A percentile compares a stretch with the other conserved stretches of the same genome.
Evolutionary conservation across 92 coral and sea anemone species (phyloP).

Genomic region (Palythoa caribaeorum): DNA sequence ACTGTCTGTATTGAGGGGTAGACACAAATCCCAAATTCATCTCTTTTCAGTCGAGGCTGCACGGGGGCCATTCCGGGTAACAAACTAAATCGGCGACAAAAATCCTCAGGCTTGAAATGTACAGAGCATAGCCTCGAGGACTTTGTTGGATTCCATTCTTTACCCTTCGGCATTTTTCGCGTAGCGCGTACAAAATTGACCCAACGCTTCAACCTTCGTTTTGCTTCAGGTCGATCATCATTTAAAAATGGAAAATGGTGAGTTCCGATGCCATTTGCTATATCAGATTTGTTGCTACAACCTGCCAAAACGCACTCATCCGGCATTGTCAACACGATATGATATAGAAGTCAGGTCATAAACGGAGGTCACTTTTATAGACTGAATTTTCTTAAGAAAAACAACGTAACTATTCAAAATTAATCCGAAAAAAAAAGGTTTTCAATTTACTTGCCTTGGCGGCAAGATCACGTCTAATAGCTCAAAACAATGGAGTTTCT

Average conservation of each 20-base stretch:
- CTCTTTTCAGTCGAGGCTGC: neutral
- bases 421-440: neutral
- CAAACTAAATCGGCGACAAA: conserved; percentile 4
- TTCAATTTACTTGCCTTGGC: neutral
- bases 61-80: neutral
- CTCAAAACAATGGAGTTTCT: neutral
- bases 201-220: conserved; percentile 28
- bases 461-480: conserved; percentile 1
- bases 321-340: conserved; percentile 10
- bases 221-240: conserved; percentile 18
- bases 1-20: conserved; percentile 3
- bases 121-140: conserved; percentile 1
- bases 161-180: conserved; percentile 20
- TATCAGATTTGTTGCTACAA: neutral
- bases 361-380: neutral
- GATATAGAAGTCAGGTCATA: neutral
- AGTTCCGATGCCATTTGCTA: neutral
- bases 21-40: conserved; percentile 12
- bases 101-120: conserved; percentile 27
- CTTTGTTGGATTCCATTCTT: conserved; percentile 21
- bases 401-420: neutral
- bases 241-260: conserved; percentile 12
- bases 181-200: conserved; percentile 21
- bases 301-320: conserved; percentile 3
- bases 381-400: conserved; percentile 7